phyloP scores from a whole-genome alignment of 2,113 vertebrate species.

The Platichthys stellatus region DNA sequence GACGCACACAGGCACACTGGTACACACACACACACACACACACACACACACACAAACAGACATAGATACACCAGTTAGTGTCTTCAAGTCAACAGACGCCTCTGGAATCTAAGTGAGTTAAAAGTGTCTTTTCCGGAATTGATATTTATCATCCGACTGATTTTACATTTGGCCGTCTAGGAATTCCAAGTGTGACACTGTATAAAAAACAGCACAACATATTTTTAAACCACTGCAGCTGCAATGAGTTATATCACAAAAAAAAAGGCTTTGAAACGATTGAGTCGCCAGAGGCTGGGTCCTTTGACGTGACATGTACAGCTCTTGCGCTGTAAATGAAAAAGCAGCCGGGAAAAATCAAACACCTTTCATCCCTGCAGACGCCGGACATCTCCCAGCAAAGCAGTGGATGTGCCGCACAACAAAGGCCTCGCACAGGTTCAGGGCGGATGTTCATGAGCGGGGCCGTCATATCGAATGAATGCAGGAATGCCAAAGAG shows the following conservation, averaged over 20 bases:
- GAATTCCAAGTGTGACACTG: not conserved
- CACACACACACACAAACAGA: slow-evolving; percentile 11
- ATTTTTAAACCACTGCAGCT: not conserved
- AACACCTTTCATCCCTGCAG: slow-evolving; percentile 39
- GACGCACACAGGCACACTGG: not conserved
- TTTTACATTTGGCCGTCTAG: not conserved
- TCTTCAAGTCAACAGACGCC: not conserved
- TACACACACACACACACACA: slow-evolving; percentile 13
- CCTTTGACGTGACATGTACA: not conserved
- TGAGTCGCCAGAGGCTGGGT: no score
- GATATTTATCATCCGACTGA: not conserved
- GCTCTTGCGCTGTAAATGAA: not conserved
- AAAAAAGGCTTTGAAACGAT: no score
- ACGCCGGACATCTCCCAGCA: slow-evolving; percentile 28
- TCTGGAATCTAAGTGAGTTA: slow-evolving; percentile 26
- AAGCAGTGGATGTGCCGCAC: slow-evolving; percentile 4
- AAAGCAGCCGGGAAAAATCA: slow-evolving; percentile 23
- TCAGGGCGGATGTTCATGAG: no score
- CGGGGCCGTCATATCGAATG: no score
- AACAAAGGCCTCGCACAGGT: slow-evolving; percentile 1
- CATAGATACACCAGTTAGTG: slow-evolving; percentile 10
- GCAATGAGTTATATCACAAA: no score
- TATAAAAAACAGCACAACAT: no score
- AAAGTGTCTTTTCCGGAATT: not conserved
- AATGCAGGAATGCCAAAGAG: no score